These are phyloP conservation scores for Aphelenchoides fujianensis DNA, from an alignment of 1,140 invertebrate species.

Conservation along the genomic window DNA sequence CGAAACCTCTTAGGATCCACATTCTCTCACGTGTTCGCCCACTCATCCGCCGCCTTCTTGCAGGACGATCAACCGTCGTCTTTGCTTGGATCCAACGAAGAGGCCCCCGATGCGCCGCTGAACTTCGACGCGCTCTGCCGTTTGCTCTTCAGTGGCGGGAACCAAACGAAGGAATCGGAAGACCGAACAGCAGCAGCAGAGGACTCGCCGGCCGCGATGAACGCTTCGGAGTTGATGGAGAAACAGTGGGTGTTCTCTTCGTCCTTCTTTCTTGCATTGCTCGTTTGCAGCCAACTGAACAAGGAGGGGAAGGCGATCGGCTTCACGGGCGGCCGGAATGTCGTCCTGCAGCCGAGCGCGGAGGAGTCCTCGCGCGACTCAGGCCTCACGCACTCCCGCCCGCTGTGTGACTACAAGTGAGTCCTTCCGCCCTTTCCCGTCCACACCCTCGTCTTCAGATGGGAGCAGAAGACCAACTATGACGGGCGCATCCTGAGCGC, in stretches of 20 bases:
- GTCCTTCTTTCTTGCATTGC: not conserved
- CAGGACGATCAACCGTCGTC: not conserved
- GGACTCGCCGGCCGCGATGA: not conserved
- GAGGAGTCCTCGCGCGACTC: not conserved
- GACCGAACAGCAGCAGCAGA: not conserved
- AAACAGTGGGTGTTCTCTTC: not conserved
- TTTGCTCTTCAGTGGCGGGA: not conserved
- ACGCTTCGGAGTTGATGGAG: not conserved
- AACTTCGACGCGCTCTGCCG: not conserved
- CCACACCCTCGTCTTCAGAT: no score
- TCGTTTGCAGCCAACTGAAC: not conserved
- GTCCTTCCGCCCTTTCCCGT: no score
- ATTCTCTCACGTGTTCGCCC: no score
- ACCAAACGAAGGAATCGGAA: not conserved
- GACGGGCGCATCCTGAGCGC: conserved; percentile 40
- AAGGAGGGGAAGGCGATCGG: not conserved
- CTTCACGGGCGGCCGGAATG: conserved; percentile 15
- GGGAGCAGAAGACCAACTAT: conserved; percentile 38
- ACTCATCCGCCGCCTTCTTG: no score
- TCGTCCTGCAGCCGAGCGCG: not conserved
- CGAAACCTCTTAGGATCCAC: no score
- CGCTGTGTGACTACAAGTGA: conserved; percentile 41
- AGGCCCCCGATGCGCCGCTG: not conserved
- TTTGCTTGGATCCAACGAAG: not conserved
- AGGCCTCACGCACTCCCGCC: conserved; percentile 1